These are phyloP conservation scores for Nestor notabilis DNA, from an alignment of 2,113 vertebrate genomes.

Conservation along the genomic window DNA sequence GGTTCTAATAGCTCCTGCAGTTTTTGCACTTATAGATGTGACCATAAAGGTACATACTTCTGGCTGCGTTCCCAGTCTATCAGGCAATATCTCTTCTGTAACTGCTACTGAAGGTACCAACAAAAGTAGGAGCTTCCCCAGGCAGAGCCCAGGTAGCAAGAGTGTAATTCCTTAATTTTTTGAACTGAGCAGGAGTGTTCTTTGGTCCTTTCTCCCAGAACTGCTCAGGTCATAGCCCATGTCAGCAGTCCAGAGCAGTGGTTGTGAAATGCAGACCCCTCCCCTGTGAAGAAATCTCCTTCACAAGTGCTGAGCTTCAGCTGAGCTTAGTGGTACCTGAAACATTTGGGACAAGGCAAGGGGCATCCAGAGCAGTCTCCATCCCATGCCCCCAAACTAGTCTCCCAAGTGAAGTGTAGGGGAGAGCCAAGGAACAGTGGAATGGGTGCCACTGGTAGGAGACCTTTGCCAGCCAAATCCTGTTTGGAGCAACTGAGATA, in stretches of 20 bases:
- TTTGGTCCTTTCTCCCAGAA: neutral
- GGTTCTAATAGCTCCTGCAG: neutral
- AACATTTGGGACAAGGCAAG: neutral
- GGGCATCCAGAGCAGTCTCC: neutral
- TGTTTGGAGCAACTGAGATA: neutral
- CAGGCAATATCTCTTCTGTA: neutral
- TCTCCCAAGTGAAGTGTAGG: neutral
- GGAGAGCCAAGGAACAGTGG: neutral
- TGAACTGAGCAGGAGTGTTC: neutral
- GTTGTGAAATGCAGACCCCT: neutral
- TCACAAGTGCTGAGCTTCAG: neutral
- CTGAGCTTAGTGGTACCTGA: neutral
- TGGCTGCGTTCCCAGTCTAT: accelerated
- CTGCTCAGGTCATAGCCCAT: neutral
- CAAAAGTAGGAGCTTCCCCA: neutral
- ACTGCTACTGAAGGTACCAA: neutral
- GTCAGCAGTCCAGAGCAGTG: neutral
- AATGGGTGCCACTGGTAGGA: neutral
- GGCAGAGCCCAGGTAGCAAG: neutral
- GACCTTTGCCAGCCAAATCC: neutral
- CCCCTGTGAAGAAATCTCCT: neutral
- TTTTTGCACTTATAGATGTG: neutral
- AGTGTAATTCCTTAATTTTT: neutral
- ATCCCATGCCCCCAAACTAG: neutral
- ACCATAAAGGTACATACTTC: neutral